Base-by-base conservation (phyloP, 2,113 vertebrate genomes). In the Cinclus mexicanus region DNA sequence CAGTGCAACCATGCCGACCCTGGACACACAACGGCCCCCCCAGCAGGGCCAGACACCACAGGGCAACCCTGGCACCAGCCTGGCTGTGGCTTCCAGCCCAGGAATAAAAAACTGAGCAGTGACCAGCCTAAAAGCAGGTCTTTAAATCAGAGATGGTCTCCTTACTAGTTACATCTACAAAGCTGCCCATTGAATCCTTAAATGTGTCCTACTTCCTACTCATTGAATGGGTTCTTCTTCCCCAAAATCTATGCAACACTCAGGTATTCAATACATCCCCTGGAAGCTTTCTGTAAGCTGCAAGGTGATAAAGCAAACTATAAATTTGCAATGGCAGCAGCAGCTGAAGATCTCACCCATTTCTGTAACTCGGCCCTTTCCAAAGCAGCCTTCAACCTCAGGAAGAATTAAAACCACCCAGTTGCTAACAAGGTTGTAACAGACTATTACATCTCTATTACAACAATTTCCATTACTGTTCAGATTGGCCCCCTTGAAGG, bases 31-130 rank as follows among this genome's bases (percentile, higher is more conserved):
- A 16, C 0, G 2, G 42, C 80, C 82, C 55, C 86, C 77, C 28
- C 83, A 7, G 77, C 80, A 83, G 60, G 72, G 94, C 87, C 94
- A 95, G 95, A 81, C 91, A 89, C 74, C 91, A 75, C 77, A 8
- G 89, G 94, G 93, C 60, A 89, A 69, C 15, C 81, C 96, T 95
- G 95, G 96, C 96, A 95, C 94, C 91, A 82, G 61, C 37, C 50
- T 53, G 71, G 26, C 50, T 92, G 91, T 87, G 91, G 95, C 89
- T 93, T 87, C 89, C 20, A 81, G 89, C 68, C 11, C 19, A 25
- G 82, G 15, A 70, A 82, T 44, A 65, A 93, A 87, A 91, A 94
- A 83, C 39, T 16, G 29, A 78, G 69, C 69, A 91, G 60, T 44
- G 76, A 94, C 59, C 89, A 84, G 84, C 65, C 87, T 79, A 85